Percentiles rank a stretch among this genome's conserved stretches.
phyloP scores from a whole-genome alignment of 1,140 invertebrate genomes.

The Caerostris extrusa region DNA sequence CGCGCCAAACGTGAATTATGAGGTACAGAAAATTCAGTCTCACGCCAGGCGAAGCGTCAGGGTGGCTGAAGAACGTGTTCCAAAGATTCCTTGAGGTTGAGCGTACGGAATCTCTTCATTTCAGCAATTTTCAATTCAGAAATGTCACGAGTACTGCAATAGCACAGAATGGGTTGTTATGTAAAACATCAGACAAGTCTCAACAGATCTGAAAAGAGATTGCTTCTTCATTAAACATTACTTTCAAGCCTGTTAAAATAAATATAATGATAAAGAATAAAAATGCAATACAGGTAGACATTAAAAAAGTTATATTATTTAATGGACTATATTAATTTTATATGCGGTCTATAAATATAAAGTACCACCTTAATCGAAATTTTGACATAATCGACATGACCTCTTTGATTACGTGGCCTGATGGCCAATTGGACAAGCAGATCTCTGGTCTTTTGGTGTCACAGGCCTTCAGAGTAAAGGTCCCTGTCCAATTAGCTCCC shows the following conservation, averaged over 20 bases:
- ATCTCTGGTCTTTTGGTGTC: too few relatives aligned
- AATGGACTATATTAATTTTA: too few relatives aligned
- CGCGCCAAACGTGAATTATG: constrained; percentile 93
- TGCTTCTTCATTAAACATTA: background rate
- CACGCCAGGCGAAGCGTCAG: constrained; percentile 93
- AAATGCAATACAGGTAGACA: background rate
- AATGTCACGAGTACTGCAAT: constrained; percentile 90
- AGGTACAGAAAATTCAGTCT: constrained; percentile 95
- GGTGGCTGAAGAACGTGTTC: constrained; percentile 98
- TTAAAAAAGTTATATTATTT: background rate
- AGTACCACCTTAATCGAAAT: too few relatives aligned
- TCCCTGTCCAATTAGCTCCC: too few relatives aligned
- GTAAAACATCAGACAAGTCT: constrained; percentile 25
- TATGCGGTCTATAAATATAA: too few relatives aligned
- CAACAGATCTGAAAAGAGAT: constrained; percentile 66
- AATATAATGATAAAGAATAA: background rate
- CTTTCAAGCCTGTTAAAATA: background rate
- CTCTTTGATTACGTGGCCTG: too few relatives aligned
- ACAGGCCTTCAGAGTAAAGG: too few relatives aligned
- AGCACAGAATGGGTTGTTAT: constrained; percentile 53
- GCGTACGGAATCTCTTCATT: constrained; percentile 88
- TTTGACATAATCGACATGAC: too few relatives aligned
- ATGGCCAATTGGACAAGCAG: too few relatives aligned
- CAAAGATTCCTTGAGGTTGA: constrained; percentile 96
- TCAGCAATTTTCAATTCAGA: constrained; percentile 94